Base-by-base conservation (phyloP, 1,140 invertebrate genomes). In the Pteromalus puparum region DNA sequence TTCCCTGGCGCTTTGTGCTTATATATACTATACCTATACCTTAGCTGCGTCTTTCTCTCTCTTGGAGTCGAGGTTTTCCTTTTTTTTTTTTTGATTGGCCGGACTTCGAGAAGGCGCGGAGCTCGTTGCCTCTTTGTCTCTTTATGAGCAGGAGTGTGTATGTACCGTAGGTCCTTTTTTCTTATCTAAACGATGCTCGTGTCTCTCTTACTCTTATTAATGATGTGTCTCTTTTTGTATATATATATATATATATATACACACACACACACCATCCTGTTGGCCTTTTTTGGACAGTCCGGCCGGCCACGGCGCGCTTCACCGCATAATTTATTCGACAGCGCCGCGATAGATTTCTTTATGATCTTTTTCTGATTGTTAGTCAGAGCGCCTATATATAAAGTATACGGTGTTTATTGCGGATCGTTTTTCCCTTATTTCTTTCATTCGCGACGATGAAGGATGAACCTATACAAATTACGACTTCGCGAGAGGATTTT, bases 201-300 rank as follows among this genome's bases (percentile, higher is more conserved):
- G 77, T 84, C 83, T 84, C 73, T 75, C 83, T 80, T 80, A 74
- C 83, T 84, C 77, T 84, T 84, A 80, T 84, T 80, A 84, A 80
- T 84, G 83, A 84, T 65, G 70, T 74, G 53, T 75, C 78, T 73
- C 82, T 53, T 26, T 79, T 53, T 76, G 10, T 72, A 48, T 83
- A 30, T 70, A 68, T 83, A 30, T 70, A 26, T 34, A 34, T 30
- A 34, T 34, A 34, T 5, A 34, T 5, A 5, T 0, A 5, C 3
- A 34, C 30, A 34, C 30, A 34, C 30, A 34, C 30, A 34, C 30
- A 6, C n/a, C 7, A 34, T 72, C 26, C 46, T 30, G 18, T 83
- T 72, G 72, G n/a, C 82, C 28, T 77, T 77, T 65, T 83, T 81
- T n/a, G 26, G 18, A 21, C 0, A n/a, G 21, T n/a, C 53, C 18